Percentiles rank a stretch among this genome's conserved stretches.
These are phyloP conservation scores for Sciurus vulgaris DNA, from an alignment of 2,797 vertebrate genomes.

Conservation along the genomic window DNA sequence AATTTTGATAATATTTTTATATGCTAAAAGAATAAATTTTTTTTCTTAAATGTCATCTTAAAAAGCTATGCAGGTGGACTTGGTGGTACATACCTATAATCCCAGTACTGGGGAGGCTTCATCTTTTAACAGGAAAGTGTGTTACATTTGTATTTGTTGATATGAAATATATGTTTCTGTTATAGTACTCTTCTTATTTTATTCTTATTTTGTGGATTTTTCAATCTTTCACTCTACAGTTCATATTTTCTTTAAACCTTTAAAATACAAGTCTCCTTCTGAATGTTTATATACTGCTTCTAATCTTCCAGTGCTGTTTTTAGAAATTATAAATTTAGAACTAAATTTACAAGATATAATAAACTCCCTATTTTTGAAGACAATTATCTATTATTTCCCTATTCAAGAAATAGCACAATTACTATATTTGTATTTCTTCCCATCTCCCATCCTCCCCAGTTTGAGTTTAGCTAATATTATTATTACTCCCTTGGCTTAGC, in stretches of 20 bases:
- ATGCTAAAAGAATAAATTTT: not conserved
- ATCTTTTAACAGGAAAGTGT: not conserved
- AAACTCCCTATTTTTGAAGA: not conserved
- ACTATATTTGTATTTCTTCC: not conserved
- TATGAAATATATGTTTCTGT: not conserved
- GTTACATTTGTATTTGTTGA: not conserved
- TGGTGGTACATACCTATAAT: too few species aligned
- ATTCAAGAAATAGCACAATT: not conserved
- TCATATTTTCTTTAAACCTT: not conserved
- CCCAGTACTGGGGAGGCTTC: not conserved
- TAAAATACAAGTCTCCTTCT: not conserved
- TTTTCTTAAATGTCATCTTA: not conserved
- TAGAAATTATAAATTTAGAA: not conserved
- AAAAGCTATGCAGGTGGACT: not conserved
- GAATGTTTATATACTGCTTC: not conserved
- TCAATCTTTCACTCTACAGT: not conserved
- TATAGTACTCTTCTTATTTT: not conserved
- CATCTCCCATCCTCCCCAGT: not conserved
- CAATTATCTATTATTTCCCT: not conserved
- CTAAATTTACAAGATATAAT: not conserved
- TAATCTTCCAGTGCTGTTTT: not conserved
- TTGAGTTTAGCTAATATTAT: not conserved
- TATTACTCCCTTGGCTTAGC: not conserved
- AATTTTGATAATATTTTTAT: not conserved
- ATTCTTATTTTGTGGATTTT: conserved; percentile 1